These are phyloP conservation scores for Peucedramus taeniatus DNA, from an alignment of 2,113 vertebrate species.

Conservation along the genomic window DNA sequence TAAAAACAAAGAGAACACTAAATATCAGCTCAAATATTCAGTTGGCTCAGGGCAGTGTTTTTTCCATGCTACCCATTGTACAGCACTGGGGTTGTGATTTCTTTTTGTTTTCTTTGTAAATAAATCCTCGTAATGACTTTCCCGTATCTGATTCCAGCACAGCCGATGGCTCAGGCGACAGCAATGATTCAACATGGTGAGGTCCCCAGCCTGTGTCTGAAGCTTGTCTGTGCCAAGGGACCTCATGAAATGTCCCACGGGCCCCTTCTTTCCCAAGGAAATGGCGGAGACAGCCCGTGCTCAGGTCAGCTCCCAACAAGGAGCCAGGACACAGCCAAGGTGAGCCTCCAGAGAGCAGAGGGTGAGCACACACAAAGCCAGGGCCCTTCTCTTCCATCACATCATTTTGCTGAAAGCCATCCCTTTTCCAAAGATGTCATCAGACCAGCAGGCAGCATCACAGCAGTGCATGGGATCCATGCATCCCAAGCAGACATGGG, in stretches of 20 bases:
- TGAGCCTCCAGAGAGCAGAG: background rate
- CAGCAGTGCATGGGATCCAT: background rate
- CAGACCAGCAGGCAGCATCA: background rate
- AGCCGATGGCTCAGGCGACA: accelerated
- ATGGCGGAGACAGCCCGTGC: background rate
- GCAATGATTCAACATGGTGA: background rate
- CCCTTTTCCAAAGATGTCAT: background rate
- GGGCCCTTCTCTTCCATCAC: background rate
- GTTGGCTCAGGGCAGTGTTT: background rate
- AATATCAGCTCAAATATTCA: background rate
- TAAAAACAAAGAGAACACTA: background rate
- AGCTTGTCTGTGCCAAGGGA: background rate
- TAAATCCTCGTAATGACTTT: background rate
- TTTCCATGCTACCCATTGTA: background rate
- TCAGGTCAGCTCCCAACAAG: background rate
- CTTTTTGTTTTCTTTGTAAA: constrained; percentile 26
- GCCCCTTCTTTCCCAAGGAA: background rate
- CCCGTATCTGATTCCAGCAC: background rate
- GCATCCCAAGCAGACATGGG: background rate
- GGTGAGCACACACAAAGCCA: accelerated
- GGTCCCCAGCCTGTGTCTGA: background rate
- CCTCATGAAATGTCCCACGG: background rate
- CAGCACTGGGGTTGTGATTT: background rate
- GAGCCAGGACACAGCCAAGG: background rate
- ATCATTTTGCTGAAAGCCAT: background rate